Evolutionary conservation across 2,888 invertebrate species (phyloP).

Genomic region (Drosophila mulleri): DNA sequence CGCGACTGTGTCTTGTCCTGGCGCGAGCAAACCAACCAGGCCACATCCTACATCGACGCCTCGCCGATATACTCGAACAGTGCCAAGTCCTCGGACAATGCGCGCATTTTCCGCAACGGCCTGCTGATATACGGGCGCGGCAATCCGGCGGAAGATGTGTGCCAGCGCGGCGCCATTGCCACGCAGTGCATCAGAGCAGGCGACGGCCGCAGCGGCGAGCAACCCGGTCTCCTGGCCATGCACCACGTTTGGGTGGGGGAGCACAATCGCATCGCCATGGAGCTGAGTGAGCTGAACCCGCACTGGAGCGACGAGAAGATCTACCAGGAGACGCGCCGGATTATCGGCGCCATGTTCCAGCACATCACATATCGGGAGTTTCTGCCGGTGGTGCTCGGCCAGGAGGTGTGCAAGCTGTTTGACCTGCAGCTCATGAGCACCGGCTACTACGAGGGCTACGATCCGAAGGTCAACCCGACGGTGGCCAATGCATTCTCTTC

Average conservation of each 20-base stretch:
- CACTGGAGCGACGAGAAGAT: constrained; percentile 96
- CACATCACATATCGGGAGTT: constrained; percentile 94
- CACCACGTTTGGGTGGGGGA: constrained; percentile 85
- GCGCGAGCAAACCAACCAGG: constrained; percentile 94
- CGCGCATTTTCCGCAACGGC: constrained; percentile 91
- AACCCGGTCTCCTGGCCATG: constrained; percentile 87
- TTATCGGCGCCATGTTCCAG: constrained; percentile 92
- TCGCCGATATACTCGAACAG: constrained; percentile 93
- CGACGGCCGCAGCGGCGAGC: constrained; percentile 92
- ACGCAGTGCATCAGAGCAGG: constrained; percentile 92
- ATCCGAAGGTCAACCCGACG: constrained; percentile 89
- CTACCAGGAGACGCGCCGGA: constrained; percentile 93
- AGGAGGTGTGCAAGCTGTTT: constrained; percentile 91
- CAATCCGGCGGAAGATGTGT: constrained; percentile 89
- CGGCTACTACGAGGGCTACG: constrained; percentile 91
- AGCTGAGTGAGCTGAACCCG: constrained; percentile 90
- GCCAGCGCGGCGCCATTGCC: constrained; percentile 90
- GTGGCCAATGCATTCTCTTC: constrained; percentile 92
- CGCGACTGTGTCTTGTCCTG: constrained; percentile 93
- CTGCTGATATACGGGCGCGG: constrained; percentile 89
- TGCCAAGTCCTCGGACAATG: constrained; percentile 89
- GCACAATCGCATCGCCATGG: constrained; percentile 89
- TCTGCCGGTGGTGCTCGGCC: constrained; percentile 91
- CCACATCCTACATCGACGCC: constrained; percentile 92
- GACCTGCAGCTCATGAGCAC: constrained; percentile 89